Conservation (phyloP, 2,113 vertebrate genomes). For the Oceanodroma tethys region DNA sequence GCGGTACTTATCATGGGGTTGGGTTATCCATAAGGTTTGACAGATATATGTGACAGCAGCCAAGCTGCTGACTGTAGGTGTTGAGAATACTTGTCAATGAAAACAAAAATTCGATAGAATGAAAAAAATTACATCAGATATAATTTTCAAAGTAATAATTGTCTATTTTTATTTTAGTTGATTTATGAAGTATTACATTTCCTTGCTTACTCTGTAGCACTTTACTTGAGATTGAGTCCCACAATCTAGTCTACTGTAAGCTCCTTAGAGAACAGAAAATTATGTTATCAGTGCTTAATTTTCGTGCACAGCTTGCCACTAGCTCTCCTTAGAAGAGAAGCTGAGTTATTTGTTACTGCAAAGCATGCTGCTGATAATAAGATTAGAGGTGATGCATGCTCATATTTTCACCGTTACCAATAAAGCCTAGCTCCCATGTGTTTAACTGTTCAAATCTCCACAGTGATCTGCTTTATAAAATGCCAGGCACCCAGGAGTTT, state of each 20-base stretch:
- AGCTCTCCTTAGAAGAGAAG: not conserved
- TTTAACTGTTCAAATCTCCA: not conserved
- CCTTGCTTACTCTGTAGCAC: not conserved
- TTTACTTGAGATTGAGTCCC: not conserved
- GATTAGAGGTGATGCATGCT: not conserved
- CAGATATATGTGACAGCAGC: not conserved
- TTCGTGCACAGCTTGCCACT: conserved; percentile 3
- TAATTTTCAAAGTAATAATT: not conserved
- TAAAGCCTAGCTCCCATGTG: not conserved
- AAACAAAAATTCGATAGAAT: not conserved
- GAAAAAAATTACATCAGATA: not conserved
- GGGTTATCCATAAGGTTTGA: not conserved
- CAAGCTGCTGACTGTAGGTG: not conserved
- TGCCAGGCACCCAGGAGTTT: not conserved
- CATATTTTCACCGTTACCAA: not conserved
- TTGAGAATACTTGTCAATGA: not conserved
- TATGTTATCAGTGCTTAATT: not conserved
- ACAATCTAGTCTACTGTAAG: not conserved
- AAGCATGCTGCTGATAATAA: not conserved
- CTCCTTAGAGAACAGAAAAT: conserved; percentile 1
- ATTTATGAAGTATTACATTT: not conserved
- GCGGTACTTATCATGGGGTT: rapidly evolving
- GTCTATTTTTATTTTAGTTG: not conserved
- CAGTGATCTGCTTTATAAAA: not conserved
- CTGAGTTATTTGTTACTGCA: not conserved